These are phyloP conservation scores for Amblyornis subalaris DNA, from an alignment of 2,113 vertebrate genomes.

Conservation along the genomic window DNA sequence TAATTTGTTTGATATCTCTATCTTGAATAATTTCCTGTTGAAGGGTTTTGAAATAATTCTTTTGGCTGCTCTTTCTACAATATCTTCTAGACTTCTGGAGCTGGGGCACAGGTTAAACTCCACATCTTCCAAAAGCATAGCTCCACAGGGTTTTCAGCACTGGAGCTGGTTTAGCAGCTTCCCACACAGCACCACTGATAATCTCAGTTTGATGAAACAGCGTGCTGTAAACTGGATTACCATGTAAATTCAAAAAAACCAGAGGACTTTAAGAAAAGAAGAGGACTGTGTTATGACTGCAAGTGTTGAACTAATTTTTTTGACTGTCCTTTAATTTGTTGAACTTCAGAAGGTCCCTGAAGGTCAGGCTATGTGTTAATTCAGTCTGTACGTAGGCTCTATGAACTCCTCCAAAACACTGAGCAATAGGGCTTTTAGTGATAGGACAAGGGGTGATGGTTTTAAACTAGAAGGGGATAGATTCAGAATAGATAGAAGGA, in stretches of 20 bases:
- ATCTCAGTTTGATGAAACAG: background rate
- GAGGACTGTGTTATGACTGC: background rate
- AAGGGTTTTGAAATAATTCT: background rate
- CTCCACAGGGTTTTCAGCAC: background rate
- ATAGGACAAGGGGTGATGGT: no score
- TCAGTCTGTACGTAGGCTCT: background rate
- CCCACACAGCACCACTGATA: background rate
- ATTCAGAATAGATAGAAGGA: background rate
- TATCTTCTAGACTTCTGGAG: background rate
- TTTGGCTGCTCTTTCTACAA: background rate
- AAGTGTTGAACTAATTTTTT: background rate
- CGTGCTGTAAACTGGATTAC: background rate
- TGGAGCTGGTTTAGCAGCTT: background rate
- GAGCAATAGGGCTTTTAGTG: background rate
- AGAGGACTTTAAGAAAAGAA: background rate
- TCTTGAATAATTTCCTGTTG: background rate
- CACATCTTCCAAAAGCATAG: background rate
- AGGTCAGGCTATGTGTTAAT: background rate
- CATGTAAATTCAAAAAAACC: background rate
- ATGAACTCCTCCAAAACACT: background rate
- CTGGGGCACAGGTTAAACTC: background rate
- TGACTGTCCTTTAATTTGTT: background rate
- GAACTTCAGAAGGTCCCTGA: background rate
- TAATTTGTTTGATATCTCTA: background rate
- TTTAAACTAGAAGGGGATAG: background rate